phyloP scores from a whole-genome alignment of 1,140 invertebrate species.

The Protaetia brevitarsis region DNA sequence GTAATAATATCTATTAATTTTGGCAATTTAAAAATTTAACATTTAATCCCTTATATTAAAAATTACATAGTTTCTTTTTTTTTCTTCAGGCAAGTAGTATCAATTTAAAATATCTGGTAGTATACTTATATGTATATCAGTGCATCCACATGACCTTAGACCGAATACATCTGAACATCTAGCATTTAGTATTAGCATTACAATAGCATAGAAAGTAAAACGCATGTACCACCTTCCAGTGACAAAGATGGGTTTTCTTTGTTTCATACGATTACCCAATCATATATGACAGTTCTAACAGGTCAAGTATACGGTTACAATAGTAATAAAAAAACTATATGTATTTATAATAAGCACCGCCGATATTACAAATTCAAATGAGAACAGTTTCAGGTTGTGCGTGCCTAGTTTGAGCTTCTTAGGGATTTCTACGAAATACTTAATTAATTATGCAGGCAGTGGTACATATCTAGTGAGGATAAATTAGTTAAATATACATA shows the following conservation, averaged over 20 bases:
- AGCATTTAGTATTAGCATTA: neutral
- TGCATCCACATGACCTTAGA: too few relatives aligned
- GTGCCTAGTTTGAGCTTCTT: neutral
- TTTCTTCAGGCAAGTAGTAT: too few relatives aligned
- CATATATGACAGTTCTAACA: neutral
- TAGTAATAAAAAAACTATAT: conserved; percentile 5
- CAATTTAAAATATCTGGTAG: too few relatives aligned
- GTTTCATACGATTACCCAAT: neutral
- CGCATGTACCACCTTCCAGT: conserved; percentile 2
- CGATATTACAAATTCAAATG: conserved; percentile 1
- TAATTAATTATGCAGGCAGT: neutral
- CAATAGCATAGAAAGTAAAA: conserved; percentile 12
- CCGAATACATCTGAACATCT: neutral
- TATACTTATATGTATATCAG: too few relatives aligned
- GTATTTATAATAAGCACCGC: neutral
- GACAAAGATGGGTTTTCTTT: conserved; percentile 10
- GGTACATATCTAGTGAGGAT: too few relatives aligned
- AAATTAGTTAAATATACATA: too few relatives aligned
- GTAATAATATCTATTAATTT: too few relatives aligned
- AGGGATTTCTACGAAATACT: neutral
- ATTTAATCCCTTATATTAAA: too few relatives aligned
- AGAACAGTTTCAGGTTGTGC: neutral
- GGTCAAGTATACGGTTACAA: neutral
- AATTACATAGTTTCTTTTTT: too few relatives aligned
- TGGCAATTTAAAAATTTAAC: too few relatives aligned